Conservation (phyloP, 92 coral and sea anemone species). For the Umimayanthus kanabou region DNA sequence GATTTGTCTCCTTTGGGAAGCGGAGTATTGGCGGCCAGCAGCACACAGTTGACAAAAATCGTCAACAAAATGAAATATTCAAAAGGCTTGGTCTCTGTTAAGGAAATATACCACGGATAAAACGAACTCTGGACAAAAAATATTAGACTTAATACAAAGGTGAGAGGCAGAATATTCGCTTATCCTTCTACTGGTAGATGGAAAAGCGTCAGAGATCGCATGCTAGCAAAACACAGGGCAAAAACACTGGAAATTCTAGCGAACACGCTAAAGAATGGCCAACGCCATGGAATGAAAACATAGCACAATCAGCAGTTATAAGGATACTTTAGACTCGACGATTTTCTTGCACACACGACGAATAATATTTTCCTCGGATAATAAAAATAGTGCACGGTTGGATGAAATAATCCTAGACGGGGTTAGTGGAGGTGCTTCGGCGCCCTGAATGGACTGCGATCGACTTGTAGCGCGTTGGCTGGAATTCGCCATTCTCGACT, state of each 20-base stretch:
- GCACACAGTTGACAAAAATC: constrained; percentile 97
- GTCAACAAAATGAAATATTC: constrained; percentile 99
- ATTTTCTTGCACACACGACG: constrained; percentile 60
- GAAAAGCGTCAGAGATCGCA: constrained; percentile 20
- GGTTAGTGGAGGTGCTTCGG: constrained; percentile 61
- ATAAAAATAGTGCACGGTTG: constrained; percentile 79
- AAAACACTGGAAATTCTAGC: constrained; percentile 28
- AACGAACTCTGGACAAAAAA: constrained; percentile 38
- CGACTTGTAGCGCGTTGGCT: constrained; percentile 65
- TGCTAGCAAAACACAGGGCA: constrained; percentile 29
- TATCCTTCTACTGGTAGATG: background rate
- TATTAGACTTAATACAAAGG: background rate
- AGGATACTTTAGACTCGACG: constrained; percentile 45
- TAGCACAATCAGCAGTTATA: constrained; percentile 22
- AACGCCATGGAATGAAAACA: constrained; percentile 48
- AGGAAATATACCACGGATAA: constrained; percentile 29
- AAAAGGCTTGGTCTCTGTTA: constrained; percentile 48
- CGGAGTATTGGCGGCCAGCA: constrained; percentile 95
- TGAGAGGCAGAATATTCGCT: constrained; percentile 4
- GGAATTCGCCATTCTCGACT: constrained; percentile 85
- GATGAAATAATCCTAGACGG: constrained; percentile 57
- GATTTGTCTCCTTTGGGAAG: constrained; percentile 88
- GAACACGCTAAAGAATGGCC: constrained; percentile 43
- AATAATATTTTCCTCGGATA: constrained; percentile 81
- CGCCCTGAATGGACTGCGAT: constrained; percentile 86